Percentiles rank a stretch among this genome's conserved stretches.
These are phyloP conservation scores for honey bee (Apis mellifera) DNA, from an alignment of 1,140 invertebrate genomes.

Conservation along the genomic window DNA sequence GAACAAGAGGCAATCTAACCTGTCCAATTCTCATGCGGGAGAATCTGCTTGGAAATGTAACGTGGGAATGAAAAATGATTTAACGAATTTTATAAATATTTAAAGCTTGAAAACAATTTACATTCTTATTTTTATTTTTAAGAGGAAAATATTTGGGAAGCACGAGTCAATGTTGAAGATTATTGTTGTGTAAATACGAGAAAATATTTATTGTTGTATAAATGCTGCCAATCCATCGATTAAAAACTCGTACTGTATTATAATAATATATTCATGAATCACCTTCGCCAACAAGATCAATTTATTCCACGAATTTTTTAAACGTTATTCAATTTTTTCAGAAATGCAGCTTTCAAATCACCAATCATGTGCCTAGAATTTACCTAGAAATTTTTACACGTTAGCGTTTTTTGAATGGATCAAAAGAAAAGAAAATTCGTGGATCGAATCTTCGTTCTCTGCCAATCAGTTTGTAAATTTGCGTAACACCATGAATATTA, in stretches of 20 bases:
- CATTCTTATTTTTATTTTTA: not conserved
- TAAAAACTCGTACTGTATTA: no score
- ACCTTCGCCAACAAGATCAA: not conserved
- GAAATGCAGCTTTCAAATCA: not conserved
- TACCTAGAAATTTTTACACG: not conserved
- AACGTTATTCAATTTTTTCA: not conserved
- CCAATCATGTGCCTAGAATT: not conserved
- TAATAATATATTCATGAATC: not conserved
- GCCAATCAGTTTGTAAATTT: not conserved
- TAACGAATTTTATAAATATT: not conserved
- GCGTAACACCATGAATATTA: slow-evolving; percentile 9
- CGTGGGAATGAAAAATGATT: not conserved
- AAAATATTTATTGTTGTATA: no score
- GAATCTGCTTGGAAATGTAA: not conserved
- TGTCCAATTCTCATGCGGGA: not conserved
- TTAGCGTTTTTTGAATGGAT: not conserved
- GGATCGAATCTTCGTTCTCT: not conserved
- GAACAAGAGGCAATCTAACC: not conserved
- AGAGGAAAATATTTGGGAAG: not conserved
- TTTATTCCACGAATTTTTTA: not conserved
- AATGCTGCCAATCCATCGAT: no score
- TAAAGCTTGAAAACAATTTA: not conserved
- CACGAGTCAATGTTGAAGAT: no score
- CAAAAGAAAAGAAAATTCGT: not conserved
- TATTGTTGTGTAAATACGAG: no score